These are phyloP conservation scores for Lasioglossum oenotherae DNA, from an alignment of 2,888 invertebrate species.

Conservation along the genomic window DNA sequence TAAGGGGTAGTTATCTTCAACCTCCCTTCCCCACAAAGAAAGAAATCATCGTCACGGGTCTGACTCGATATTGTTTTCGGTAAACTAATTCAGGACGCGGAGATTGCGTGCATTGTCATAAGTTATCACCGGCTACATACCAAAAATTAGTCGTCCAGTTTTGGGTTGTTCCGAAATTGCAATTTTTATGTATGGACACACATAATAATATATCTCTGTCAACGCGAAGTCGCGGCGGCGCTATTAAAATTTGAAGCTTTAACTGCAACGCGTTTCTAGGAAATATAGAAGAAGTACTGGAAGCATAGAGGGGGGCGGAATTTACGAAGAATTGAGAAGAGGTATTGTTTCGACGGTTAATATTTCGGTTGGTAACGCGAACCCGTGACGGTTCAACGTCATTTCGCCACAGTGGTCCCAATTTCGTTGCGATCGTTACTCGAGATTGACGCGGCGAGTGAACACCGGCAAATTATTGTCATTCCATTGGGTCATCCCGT, in stretches of 20 bases:
- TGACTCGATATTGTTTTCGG: neutral
- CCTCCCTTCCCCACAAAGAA: neutral
- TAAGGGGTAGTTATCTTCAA: neutral
- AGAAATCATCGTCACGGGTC: neutral
- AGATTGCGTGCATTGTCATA: neutral
- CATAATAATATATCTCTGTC: neutral
- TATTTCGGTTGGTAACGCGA: slow-evolving; percentile 16
- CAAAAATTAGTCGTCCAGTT: neutral
- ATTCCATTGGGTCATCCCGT: slow-evolving; percentile 73
- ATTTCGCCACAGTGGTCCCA: slow-evolving; percentile 20
- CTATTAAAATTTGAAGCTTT: neutral
- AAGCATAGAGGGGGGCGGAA: neutral
- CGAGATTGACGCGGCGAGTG: slow-evolving; percentile 60
- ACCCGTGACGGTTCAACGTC: neutral
- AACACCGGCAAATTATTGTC: slow-evolving; percentile 64
- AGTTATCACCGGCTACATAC: neutral
- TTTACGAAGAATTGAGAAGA: neutral
- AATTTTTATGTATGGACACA: neutral
- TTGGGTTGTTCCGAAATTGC: neutral
- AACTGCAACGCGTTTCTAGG: neutral
- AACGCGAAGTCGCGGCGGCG: neutral
- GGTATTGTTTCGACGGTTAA: slow-evolving; percentile 3
- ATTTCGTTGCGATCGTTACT: slow-evolving; percentile 55
- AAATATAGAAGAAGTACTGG: neutral
- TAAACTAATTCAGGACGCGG: neutral